Base-by-base conservation (phyloP, 2,113 vertebrate species). In the Paracanthobrama guichenoti region DNA sequence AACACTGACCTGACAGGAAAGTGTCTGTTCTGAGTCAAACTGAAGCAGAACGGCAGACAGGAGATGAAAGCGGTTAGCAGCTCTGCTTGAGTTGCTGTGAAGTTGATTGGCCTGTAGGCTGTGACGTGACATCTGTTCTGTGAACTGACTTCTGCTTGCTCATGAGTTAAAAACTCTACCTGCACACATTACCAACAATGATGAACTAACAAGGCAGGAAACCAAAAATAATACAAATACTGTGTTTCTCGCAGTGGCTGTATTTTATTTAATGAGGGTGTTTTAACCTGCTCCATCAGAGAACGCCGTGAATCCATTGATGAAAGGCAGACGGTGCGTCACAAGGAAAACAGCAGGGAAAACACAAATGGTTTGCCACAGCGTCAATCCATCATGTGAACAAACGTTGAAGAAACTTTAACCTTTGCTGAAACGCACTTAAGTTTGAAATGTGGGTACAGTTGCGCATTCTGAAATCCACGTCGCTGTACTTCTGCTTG, bases 41-140 rank as follows among this genome's bases (percentile, higher is more conserved):
- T 75, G 67, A 71, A 71, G 18, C 67, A 42, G 66, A 11, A 1
- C 0, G 42, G 18, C 50, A 22, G 28, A 60, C 31, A 8, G 3
- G 0, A n/a, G 14, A 11, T 59, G 53, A 59, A 42, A 59, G 12
- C 4, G 11, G 20, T 78, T 78, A 39, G 11, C 31, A 42, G 20
- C 16, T 78, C 10, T 57, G 55, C 13, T 50, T 7, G 72, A 74
- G 73, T 53, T 53, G 13, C 35, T 53, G n/a, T 6, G 44, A 50
- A 46, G 24, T 2, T 9, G 44, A 28, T 18, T 53, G 16, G 46
- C 57, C 76, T 57, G 2, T 79, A 48, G 73, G 73, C 73, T 53
- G 14, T 11, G 73, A 28, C 24, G 42, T 18, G 46, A 75, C 73
- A 75, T 75, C 73, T 75, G 73, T 28, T 75, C 73, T 67, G 24